Percentiles rank a stretch among this genome's conserved stretches.
Evolutionary conservation across 2,888 invertebrate genomes (phyloP).

Genomic region (Ernsta delagoae): DNA sequence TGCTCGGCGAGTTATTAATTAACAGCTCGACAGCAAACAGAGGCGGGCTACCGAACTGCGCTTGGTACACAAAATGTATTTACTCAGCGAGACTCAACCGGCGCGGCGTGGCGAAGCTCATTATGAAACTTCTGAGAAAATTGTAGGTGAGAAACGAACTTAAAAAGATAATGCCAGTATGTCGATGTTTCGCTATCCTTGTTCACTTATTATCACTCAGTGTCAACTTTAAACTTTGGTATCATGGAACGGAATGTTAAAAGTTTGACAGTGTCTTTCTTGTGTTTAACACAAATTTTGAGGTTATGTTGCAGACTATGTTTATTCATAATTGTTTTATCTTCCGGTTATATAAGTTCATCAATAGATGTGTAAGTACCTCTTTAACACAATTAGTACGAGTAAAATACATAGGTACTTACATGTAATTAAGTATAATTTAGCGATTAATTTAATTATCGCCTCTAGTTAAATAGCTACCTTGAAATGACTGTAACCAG

Average conservation of each 20-base stretch:
- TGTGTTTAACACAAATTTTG: not conserved
- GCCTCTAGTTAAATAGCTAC: too few relatives aligned
- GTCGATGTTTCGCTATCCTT: constrained; percentile 54
- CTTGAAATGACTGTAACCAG: too few relatives aligned
- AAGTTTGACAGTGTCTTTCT: constrained; percentile 30
- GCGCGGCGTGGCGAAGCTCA: constrained; percentile 77
- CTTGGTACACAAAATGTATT: constrained; percentile 74
- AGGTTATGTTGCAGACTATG: not conserved
- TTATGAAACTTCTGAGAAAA: constrained; percentile 79
- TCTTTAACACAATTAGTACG: too few relatives aligned
- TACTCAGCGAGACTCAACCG: constrained; percentile 69
- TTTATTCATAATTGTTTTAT: too few relatives aligned
- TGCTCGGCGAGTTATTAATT: constrained; percentile 81
- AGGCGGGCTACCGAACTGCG: constrained; percentile 79
- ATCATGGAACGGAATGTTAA: constrained; percentile 31
- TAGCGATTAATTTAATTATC: too few relatives aligned
- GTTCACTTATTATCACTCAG: constrained; percentile 49
- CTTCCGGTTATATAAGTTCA: not conserved
- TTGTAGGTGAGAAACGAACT: constrained; percentile 79
- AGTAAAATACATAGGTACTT: too few relatives aligned
- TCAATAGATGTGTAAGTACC: too few relatives aligned
- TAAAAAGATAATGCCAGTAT: constrained; percentile 72
- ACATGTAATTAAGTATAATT: too few relatives aligned
- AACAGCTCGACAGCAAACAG: constrained; percentile 83
- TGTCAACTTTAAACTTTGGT: constrained; percentile 14